These are phyloP conservation scores for Oedothorax gibbosus DNA, from an alignment of 1,140 invertebrate species.

Conservation along the genomic window DNA sequence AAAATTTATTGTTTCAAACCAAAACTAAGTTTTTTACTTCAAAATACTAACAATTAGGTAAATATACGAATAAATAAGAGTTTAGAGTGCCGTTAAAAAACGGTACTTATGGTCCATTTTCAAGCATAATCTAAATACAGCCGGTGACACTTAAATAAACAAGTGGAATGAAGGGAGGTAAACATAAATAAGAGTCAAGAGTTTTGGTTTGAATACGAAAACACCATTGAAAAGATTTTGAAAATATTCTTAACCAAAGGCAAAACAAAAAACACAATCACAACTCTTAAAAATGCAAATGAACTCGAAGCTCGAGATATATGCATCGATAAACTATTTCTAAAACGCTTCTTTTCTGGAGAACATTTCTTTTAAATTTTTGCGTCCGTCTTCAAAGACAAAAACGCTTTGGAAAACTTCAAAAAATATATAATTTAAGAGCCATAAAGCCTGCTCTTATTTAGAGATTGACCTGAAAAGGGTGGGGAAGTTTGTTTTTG, in stretches of 20 bases:
- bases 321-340: not conserved
- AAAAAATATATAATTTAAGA: not conserved
- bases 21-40: too few species aligned
- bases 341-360: not conserved
- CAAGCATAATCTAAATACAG: not conserved
- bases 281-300: conserved; percentile 6
- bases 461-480: not conserved
- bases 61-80: too few species aligned
- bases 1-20: too few species aligned
- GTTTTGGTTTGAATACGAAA: not conserved
- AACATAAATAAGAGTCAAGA: conserved; percentile 1
- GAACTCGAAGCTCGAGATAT: not conserved
- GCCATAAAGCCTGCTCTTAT: not conserved
- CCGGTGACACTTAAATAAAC: not conserved
- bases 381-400: not conserved
- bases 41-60: too few species aligned
- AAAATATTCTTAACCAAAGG: too few species aligned
- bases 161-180: not conserved
- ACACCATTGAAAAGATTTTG: not conserved
- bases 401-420: not conserved
- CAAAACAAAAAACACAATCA: not conserved
- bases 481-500: not conserved
- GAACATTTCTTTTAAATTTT: too few species aligned
- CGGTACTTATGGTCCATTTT: not conserved
- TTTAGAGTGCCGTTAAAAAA: not conserved